Percentiles rank a stretch among this genome's conserved stretches.
phyloP scores from a whole-genome alignment of 2,113 vertebrate genomes.

The Rana temporaria region DNA sequence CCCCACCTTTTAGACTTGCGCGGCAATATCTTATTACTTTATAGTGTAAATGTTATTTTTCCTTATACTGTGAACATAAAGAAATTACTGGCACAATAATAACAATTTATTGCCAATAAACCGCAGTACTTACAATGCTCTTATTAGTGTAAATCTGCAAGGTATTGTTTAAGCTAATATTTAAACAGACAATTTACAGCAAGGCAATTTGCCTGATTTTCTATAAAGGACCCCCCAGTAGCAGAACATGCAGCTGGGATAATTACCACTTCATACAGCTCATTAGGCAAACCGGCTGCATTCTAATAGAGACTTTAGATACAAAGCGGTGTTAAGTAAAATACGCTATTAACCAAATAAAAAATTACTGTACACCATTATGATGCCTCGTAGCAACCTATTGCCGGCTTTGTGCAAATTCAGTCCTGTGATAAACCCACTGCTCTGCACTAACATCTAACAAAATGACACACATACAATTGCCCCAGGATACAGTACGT shows the following conservation, averaged over 20 bases:
- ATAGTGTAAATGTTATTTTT: no score
- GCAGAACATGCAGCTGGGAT: slow-evolving; percentile 23
- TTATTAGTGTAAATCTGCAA: background rate
- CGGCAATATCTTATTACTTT: no score
- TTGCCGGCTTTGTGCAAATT: no score
- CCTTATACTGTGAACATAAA: no score
- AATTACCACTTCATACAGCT: slow-evolving; percentile 15
- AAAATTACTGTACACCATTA: background rate
- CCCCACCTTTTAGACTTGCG: no score
- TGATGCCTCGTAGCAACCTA: background rate
- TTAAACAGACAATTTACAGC: background rate
- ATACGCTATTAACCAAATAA: no score
- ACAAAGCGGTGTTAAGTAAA: no score
- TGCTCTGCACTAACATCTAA: background rate
- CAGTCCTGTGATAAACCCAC: background rate
- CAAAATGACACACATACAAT: no score
- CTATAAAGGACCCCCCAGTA: background rate
- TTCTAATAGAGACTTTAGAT: background rate
- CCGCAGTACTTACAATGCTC: background rate
- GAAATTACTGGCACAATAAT: no score
- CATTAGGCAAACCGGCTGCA: background rate
- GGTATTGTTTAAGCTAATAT: no score
- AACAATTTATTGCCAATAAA: background rate
- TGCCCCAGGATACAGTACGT: no score
- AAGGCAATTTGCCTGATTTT: slow-evolving; percentile 7